A percentile compares a stretch with the other conserved stretches of the same genome.
Conservation (phyloP, 2,888 invertebrate species). For the Mythimna impura region DNA sequence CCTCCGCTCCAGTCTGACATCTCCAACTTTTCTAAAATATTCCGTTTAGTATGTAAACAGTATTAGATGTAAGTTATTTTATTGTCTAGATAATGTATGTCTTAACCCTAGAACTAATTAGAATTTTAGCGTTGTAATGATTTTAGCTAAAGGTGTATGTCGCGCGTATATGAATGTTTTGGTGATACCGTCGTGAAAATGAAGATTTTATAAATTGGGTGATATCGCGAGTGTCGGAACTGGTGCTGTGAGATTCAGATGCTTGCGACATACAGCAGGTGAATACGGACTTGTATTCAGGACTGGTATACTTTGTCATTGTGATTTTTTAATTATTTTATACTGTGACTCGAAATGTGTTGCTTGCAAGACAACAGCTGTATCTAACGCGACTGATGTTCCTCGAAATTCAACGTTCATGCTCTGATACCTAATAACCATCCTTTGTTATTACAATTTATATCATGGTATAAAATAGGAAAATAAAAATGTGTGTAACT, state of each 20-base stretch:
- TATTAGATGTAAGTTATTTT: constrained; percentile 87
- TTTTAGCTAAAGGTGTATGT: constrained; percentile 85
- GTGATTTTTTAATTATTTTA: constrained; percentile 82
- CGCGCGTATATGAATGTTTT: constrained; percentile 86
- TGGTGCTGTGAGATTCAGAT: constrained; percentile 89
- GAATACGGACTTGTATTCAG: constrained; percentile 80
- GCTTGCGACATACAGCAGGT: constrained; percentile 85
- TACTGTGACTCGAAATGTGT: constrained; percentile 80
- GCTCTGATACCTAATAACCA: constrained; percentile 82
- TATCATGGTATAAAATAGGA: constrained; percentile 88
- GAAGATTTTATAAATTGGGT: constrained; percentile 68
- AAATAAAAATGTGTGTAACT: constrained; percentile 90
- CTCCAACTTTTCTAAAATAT: constrained; percentile 76
- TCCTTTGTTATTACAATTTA: constrained; percentile 89
- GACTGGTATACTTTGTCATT: constrained; percentile 80
- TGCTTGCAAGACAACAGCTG: constrained; percentile 83
- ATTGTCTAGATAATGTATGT: constrained; percentile 88
- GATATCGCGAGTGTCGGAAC: constrained; percentile 76
- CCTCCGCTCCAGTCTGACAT: constrained; percentile 74
- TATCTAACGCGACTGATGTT: constrained; percentile 87
- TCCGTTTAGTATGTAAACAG: constrained; percentile 86
- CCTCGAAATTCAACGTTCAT: constrained; percentile 82
- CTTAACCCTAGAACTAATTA: constrained; percentile 85
- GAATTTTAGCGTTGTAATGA: constrained; percentile 81
- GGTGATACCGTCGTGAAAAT: constrained; percentile 64